Base-by-base conservation (phyloP, 2,113 vertebrate genomes). In the Syngnathus floridae region DNA sequence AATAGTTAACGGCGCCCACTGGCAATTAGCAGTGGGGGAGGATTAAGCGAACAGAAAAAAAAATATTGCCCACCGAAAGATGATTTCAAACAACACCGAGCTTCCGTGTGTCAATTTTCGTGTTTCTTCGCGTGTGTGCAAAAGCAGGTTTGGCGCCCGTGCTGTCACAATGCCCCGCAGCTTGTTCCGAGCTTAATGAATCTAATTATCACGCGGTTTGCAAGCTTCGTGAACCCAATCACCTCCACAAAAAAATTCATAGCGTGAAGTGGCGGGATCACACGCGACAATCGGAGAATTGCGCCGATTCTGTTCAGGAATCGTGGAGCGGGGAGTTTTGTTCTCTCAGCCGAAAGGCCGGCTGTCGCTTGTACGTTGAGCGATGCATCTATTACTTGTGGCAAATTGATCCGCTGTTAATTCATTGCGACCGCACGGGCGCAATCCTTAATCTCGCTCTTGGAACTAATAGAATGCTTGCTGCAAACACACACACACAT, bases 41-140 rank as follows among this genome's bases (percentile, higher is more conserved):
- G 72, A 71, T 79, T 80, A 84, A 83, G 74, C 72, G 74, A 83
- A 70, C 59, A 67, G 65, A 77, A 79, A 78, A 65, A 65, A 76
- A 82, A 82, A 80, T 67, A 77, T 73, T 73, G 64, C 58, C 40
- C 64, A 69, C 69, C 72, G 22, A 67, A 72, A 79, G 69, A 78
- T 75, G 64, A 71, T 71, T 59, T 35, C 66, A 73, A 76, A 65
- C 64, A 56, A 64, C 62, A 49, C 17, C 43, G 4, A 17, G 6
- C 49, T 3, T 19, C 5, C 37, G 10, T 58, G 22, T 19, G 11
- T 14, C 1, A 6, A 36, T 16, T 36, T 45, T 45, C 14, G 4
- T 45, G 40, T 17, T 1, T 40, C 10, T 37, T 21, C 37, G 19
- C 62, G 65, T 45, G 58, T 62, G 26, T 3, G 17, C 6, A 11